Evolutionary conservation across 2,888 invertebrate genomes (phyloP).

Genomic region (Muschampia staudingeri): DNA sequence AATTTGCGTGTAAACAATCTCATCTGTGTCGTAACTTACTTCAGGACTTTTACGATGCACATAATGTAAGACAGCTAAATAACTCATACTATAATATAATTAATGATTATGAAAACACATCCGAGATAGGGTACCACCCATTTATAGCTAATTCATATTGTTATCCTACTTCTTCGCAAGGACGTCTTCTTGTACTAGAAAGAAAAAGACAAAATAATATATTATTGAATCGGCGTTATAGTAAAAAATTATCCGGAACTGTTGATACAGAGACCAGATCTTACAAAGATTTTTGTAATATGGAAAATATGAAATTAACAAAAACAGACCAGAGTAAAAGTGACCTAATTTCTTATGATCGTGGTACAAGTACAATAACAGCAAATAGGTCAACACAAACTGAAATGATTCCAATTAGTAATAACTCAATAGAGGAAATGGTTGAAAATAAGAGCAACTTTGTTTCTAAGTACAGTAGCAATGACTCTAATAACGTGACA

Average conservation of each 20-base stretch:
- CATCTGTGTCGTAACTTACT: constrained; percentile 71
- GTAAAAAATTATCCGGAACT: not conserved
- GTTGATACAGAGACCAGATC: not conserved
- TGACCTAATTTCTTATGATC: not conserved
- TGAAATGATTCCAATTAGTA: not conserved
- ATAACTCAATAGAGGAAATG: not conserved
- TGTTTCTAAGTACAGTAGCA: not conserved
- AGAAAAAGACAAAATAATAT: constrained; percentile 64
- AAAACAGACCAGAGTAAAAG: not conserved
- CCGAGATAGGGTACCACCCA: constrained; percentile 36
- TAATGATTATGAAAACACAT: constrained; percentile 10
- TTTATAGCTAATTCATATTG: constrained; percentile 69
- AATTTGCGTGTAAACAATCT: constrained; percentile 67
- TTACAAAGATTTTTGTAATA: not conserved
- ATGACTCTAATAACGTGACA: not conserved
- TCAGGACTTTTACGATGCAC: constrained; percentile 70
- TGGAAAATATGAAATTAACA: constrained; percentile 1
- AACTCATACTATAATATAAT: not conserved
- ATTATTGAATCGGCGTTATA: not conserved
- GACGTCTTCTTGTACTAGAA: constrained; percentile 70
- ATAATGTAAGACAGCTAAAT: not conserved
- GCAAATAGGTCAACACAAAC: constrained; percentile 16
- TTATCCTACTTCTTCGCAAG: constrained; percentile 77
- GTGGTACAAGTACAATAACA: constrained; percentile 23
- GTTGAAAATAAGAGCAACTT: not conserved